Evolutionary conservation across 2,888 invertebrate genomes (phyloP).

Genomic region (Fabriciana adippe): DNA sequence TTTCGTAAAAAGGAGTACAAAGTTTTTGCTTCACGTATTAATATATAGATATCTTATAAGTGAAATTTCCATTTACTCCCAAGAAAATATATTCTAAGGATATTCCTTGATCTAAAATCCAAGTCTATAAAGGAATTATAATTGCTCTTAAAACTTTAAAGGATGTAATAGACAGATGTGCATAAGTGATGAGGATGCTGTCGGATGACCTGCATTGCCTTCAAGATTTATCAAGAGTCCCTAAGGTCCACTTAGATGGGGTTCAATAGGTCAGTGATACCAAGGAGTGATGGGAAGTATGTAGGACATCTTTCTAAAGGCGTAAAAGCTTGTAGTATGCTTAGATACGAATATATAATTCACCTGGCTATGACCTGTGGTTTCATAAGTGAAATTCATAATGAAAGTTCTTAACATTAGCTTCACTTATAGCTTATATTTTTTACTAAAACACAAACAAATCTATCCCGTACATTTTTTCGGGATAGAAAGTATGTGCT

Average conservation of each 20-base stretch:
- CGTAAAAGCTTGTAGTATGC: constrained; percentile 5
- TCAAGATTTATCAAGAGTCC: constrained; percentile 9
- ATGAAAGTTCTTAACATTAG: too few relatives aligned
- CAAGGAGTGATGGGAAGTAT: constrained; percentile 8
- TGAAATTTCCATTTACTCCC: too few relatives aligned
- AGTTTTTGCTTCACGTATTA: too few relatives aligned
- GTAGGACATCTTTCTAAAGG: constrained; percentile 3
- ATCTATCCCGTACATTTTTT: too few relatives aligned
- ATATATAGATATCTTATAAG: too few relatives aligned
- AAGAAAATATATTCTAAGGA: neutral
- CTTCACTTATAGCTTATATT: too few relatives aligned
- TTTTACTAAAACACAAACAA: too few relatives aligned
- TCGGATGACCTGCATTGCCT: constrained; percentile 14
- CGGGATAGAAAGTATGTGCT: too few relatives aligned
- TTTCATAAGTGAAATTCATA: too few relatives aligned
- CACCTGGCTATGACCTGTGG: too few relatives aligned
- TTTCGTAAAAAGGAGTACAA: too few relatives aligned
- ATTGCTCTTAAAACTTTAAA: constrained; percentile 4
- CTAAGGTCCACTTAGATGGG: constrained; percentile 8
- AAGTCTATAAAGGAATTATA: neutral
- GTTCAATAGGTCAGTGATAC: constrained; percentile 19
- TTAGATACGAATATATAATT: neutral
- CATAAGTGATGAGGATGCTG: constrained; percentile 19
- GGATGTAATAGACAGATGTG: constrained; percentile 19
- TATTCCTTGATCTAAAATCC: constrained; percentile 10